Evolutionary conservation across 1,140 invertebrate genomes (phyloP).

Genomic region (Lucilia sericata): DNA sequence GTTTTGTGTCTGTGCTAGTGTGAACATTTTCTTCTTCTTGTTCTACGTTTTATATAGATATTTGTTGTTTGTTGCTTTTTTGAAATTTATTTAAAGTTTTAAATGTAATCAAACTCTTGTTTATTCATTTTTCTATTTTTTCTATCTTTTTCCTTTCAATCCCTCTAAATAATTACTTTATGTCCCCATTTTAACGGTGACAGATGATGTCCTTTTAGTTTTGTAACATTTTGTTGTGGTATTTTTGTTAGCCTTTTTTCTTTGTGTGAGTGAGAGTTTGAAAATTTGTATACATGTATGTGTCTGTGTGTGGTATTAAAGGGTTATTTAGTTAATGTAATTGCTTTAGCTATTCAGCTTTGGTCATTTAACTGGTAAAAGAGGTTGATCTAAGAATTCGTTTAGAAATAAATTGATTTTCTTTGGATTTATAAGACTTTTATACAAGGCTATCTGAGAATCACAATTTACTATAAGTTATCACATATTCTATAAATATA

Average conservation of each 20-base stretch:
- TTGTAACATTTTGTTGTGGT: background rate
- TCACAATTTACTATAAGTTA: too few species aligned
- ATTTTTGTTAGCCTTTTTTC: background rate
- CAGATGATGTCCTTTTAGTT: constrained; percentile 13
- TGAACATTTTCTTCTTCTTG: too few species aligned
- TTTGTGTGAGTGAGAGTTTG: background rate
- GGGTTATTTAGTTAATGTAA: constrained; percentile 21
- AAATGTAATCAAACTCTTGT: background rate
- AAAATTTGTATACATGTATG: too few species aligned
- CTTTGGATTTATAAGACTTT: too few species aligned
- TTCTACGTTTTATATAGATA: background rate
- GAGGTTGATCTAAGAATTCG: too few species aligned
- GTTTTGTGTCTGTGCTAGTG: too few species aligned
- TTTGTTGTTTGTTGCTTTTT: background rate
- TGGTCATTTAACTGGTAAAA: background rate
- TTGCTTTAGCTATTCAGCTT: constrained; percentile 2
- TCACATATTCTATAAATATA: too few species aligned
- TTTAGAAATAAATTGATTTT: too few species aligned
- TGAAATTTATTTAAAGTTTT: background rate
- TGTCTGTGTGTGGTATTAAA: background rate
- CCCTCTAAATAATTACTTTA: background rate
- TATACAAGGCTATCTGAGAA: too few species aligned
- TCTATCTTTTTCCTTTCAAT: background rate
- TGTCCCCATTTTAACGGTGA: background rate
- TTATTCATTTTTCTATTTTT: background rate